Conservation (phyloP, 2,888 invertebrate species). For the Protonemura montana region DNA sequence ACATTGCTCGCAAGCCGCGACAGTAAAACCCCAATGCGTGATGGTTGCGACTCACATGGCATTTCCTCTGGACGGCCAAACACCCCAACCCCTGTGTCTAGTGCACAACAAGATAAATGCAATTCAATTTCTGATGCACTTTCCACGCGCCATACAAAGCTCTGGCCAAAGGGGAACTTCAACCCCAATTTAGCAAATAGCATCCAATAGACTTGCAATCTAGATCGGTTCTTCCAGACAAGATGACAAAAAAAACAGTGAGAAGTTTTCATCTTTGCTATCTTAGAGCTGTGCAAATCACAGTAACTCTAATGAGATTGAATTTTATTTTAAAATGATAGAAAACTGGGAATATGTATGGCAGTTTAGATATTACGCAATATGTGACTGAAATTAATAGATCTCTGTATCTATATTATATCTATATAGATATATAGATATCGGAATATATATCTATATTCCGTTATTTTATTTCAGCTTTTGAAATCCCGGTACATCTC, state of each 20-base stretch:
- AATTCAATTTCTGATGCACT: constrained; percentile 40
- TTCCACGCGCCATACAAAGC: constrained; percentile 1
- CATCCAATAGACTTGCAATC: constrained; percentile 24
- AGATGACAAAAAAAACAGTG: background rate
- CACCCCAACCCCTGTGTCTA: background rate
- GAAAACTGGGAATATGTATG: no score
- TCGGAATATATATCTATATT: no score
- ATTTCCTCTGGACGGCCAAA: background rate
- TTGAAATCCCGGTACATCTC: no score
- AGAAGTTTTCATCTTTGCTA: background rate
- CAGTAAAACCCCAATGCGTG: background rate
- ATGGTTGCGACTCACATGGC: background rate
- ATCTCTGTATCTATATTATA: no score
- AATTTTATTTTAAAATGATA: no score
- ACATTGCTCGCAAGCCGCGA: background rate
- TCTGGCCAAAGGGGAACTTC: constrained; percentile 14
- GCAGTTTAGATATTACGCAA: no score
- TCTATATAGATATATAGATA: no score
- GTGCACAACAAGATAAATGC: constrained; percentile 37
- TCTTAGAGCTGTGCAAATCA: background rate
- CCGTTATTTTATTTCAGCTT: no score
- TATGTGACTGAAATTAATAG: no score
- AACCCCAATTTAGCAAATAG: constrained; percentile 41
- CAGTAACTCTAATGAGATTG: no score
- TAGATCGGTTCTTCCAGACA: background rate